A percentile compares a stretch with the other conserved stretches of the same genome.
Evolutionary conservation across 2,888 invertebrate species (phyloP).

Genomic region (Halictus quadricinctus): DNA sequence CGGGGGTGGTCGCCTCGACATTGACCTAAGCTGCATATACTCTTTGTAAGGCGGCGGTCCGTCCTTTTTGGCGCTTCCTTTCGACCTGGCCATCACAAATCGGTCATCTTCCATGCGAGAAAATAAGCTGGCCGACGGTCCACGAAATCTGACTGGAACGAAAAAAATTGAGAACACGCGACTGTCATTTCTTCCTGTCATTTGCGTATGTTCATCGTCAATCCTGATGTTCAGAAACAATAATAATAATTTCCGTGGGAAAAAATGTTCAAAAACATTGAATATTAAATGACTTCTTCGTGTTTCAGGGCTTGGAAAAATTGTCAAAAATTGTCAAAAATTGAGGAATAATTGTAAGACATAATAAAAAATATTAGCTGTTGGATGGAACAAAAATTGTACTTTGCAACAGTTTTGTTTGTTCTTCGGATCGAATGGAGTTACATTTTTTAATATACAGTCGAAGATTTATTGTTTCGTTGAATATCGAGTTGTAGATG

Average conservation of each 20-base stretch:
- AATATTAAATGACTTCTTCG: no score
- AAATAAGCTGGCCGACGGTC: conserved; percentile 4
- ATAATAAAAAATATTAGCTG: no score
- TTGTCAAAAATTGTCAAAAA: no score
- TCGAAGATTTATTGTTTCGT: background rate
- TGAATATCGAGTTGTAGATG: background rate
- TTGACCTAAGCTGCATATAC: conserved; percentile 45
- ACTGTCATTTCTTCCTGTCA: conserved; percentile 27
- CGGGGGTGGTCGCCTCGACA: conserved; percentile 33
- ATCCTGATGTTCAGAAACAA: background rate
- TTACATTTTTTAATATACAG: background rate
- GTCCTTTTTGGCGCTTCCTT: conserved; percentile 34
- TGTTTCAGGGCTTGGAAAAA: no score
- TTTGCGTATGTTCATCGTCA: no score
- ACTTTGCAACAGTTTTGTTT: background rate
- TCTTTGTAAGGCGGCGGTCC: conserved; percentile 19
- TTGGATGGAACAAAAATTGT: background rate
- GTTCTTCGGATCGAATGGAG: background rate
- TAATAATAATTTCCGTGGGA: background rate
- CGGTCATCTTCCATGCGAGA: conserved; percentile 29
- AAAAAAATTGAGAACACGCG: conserved; percentile 21
- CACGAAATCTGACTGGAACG: conserved; percentile 11
- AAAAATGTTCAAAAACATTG: background rate
- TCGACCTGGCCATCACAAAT: conserved; percentile 51
- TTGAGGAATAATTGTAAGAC: no score